Evolutionary conservation across 1,140 invertebrate species (phyloP).

Genomic region (Ooceraea biroi): DNA sequence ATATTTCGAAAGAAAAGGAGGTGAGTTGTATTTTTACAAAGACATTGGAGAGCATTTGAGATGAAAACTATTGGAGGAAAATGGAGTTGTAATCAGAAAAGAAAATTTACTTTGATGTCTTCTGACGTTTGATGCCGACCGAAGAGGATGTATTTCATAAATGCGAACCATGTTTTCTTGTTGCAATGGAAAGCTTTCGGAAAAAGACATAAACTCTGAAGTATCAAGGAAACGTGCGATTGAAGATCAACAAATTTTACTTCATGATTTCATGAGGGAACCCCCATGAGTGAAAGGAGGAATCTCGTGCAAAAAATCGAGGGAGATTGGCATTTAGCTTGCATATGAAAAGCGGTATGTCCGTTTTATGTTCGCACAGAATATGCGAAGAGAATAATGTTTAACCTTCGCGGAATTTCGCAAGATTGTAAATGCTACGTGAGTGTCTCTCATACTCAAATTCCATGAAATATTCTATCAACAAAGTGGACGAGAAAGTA

Average conservation of each 20-base stretch:
- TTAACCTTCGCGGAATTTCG: constrained; percentile 46
- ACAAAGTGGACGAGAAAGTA: constrained; percentile 17
- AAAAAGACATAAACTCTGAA: constrained; percentile 34
- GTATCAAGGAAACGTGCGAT: constrained; percentile 41
- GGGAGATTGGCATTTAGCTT: constrained; percentile 49
- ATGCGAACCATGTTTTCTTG: constrained; percentile 17
- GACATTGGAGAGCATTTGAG: constrained; percentile 1
- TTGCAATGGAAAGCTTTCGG: constrained; percentile 46
- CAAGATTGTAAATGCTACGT: constrained; percentile 49
- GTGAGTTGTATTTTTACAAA: constrained; percentile 33
- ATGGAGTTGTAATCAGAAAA: constrained; percentile 48
- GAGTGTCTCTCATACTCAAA: constrained; percentile 40
- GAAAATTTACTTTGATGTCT: constrained; percentile 50
- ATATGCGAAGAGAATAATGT: constrained; percentile 54
- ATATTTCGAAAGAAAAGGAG: background rate
- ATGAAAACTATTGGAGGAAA: constrained; percentile 21
- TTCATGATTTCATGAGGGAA: background rate
- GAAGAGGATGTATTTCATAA: constrained; percentile 48
- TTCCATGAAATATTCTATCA: constrained; percentile 49
- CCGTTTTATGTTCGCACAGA: constrained; percentile 19
- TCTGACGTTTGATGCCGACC: constrained; percentile 28
- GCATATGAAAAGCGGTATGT: constrained; percentile 51
- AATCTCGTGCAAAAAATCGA: constrained; percentile 24
- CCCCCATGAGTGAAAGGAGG: background rate
- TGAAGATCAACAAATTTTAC: constrained; percentile 40